These are phyloP conservation scores for Epizoanthus stellaris DNA, from an alignment of 92 coral and sea anemone genomes.

Conservation along the genomic window DNA sequence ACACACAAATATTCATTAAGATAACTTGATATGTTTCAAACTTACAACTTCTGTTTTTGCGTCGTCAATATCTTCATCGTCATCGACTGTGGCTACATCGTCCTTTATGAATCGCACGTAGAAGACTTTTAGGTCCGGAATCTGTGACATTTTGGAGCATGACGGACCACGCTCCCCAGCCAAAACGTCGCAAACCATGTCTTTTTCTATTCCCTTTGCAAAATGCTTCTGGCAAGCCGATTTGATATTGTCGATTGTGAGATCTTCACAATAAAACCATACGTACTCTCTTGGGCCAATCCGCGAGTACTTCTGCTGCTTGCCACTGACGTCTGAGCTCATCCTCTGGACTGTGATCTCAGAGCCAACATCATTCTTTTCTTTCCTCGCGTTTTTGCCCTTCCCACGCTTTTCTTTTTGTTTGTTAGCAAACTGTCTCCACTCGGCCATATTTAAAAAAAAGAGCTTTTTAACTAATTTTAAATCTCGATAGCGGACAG, in stretches of 20 bases:
- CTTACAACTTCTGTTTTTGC: constrained; percentile 17
- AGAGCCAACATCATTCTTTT: constrained; percentile 26
- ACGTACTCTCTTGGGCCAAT: constrained; percentile 60
- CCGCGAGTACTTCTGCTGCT: constrained; percentile 60
- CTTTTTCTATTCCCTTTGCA: constrained; percentile 19
- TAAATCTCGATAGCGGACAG: not conserved
- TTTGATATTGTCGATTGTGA: constrained; percentile 40
- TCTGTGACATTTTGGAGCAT: constrained; percentile 50
- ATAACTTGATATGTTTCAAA: not conserved
- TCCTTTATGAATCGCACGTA: not conserved
- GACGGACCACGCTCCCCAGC: constrained; percentile 63
- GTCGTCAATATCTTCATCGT: constrained; percentile 42
- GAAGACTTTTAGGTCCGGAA: constrained; percentile 52
- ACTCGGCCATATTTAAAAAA: constrained; percentile 63
- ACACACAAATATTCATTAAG: constrained; percentile 1
- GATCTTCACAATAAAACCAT: constrained; percentile 43
- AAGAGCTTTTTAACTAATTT: constrained; percentile 8
- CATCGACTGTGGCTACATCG: constrained; percentile 17
- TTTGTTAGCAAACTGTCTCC: constrained; percentile 71
- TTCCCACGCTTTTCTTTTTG: constrained; percentile 61
- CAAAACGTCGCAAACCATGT: constrained; percentile 59
- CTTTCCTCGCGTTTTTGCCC: constrained; percentile 49
- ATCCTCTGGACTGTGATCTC: constrained; percentile 58
- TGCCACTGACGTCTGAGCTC: constrained; percentile 54
- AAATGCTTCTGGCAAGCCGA: constrained; percentile 53